phyloP scores from a whole-genome alignment of 1,140 invertebrate genomes.

The Eubasilissa regina region DNA sequence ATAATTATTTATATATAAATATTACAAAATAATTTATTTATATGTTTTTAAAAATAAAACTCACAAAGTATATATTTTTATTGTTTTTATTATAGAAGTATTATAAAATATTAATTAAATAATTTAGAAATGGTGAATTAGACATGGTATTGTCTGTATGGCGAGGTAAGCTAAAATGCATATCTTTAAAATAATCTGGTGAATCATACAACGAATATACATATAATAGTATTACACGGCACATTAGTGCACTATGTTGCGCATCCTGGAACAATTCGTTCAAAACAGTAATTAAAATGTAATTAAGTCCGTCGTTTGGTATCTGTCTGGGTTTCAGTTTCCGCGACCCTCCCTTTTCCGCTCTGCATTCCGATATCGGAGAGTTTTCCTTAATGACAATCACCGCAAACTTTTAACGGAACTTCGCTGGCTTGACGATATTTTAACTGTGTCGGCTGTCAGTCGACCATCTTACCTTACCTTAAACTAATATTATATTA shows the following conservation, averaged over 20 bases:
- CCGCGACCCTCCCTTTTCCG: background rate
- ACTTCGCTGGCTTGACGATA: background rate
- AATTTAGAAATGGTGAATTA: too few species aligned
- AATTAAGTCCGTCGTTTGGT: constrained; percentile 42
- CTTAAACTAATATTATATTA: too few species aligned
- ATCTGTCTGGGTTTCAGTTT: background rate
- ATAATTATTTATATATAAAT: too few species aligned
- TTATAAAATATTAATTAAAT: too few species aligned
- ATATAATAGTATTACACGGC: constrained; percentile 41
- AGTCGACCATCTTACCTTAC: too few species aligned
- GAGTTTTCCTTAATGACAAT: constrained; percentile 20
- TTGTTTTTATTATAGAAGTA: too few species aligned
- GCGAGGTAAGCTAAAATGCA: too few species aligned
- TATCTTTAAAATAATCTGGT: constrained; percentile 30
- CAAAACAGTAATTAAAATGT: constrained; percentile 58
- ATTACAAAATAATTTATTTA: too few species aligned
- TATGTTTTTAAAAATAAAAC: too few species aligned
- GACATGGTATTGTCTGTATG: too few species aligned
- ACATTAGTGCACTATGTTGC: constrained; percentile 43
- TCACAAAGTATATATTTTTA: too few species aligned
- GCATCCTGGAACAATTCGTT: constrained; percentile 32
- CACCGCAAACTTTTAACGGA: background rate
- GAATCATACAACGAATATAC: constrained; percentile 36
- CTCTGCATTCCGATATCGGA: background rate
- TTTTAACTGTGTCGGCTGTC: background rate